These are phyloP conservation scores for Lypha dubia DNA, from an alignment of 2,888 invertebrate genomes.

Conservation along the genomic window DNA sequence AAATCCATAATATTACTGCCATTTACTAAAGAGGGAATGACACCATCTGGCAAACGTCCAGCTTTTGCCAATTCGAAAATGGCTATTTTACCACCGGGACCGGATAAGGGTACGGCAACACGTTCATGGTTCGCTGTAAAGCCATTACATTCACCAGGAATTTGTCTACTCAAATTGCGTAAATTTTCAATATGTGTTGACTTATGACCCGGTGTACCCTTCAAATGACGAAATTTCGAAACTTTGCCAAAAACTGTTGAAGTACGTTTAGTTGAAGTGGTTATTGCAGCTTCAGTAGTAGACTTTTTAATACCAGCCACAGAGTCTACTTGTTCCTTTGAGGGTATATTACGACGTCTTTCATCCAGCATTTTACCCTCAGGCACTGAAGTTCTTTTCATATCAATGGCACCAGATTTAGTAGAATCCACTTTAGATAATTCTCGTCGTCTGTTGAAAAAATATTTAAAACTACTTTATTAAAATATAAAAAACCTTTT, in stretches of 20 bases:
- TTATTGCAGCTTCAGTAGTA: constrained; percentile 82
- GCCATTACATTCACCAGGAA: constrained; percentile 97
- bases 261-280: constrained; percentile 90
- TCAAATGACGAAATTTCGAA: constrained; percentile 96
- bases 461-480: background rate
- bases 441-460: constrained; percentile 86
- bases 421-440: constrained; percentile 82
- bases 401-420: constrained; percentile 76
- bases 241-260: constrained; percentile 94
- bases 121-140: constrained; percentile 94
- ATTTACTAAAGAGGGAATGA: constrained; percentile 94
- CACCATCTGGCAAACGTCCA: constrained; percentile 91
- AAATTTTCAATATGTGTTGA: constrained; percentile 96
- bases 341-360: constrained; percentile 76
- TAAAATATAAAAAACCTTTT: background rate
- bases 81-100: constrained; percentile 95
- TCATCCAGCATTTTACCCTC: constrained; percentile 81
- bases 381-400: constrained; percentile 81
- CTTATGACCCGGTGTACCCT: constrained; percentile 95
- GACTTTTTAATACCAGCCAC: constrained; percentile 81
- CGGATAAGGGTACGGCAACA: constrained; percentile 94
- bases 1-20: constrained; percentile 95
- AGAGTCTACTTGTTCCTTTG: constrained; percentile 77
- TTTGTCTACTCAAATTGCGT: constrained; percentile 93
- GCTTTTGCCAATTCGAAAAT: constrained; percentile 92